Percentiles rank a stretch among this genome's conserved stretches.
These are phyloP conservation scores for Slavum lentiscoides DNA, from an alignment of 2,888 invertebrate species.

Conservation along the genomic window DNA sequence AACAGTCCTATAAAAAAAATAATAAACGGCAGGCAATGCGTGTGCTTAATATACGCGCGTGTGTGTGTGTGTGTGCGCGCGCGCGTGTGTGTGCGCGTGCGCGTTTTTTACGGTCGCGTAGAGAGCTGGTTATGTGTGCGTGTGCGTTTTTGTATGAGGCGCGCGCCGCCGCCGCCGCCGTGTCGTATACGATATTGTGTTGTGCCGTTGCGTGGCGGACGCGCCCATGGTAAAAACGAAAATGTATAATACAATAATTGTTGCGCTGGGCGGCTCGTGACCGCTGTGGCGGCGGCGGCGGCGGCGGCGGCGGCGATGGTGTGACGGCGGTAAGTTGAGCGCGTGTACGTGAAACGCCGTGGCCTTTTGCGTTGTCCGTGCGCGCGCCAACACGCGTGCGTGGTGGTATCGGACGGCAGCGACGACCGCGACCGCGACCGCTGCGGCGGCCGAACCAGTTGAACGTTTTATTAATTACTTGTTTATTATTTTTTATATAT, in stretches of 20 bases:
- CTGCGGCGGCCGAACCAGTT: background rate
- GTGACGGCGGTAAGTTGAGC: too few relatives aligned
- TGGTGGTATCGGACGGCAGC: too few relatives aligned
- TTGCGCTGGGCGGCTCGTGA: conserved; percentile 46
- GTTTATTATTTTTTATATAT: too few relatives aligned
- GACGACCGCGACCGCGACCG: background rate
- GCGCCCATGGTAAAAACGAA: conserved; percentile 19
- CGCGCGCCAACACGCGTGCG: too few relatives aligned
- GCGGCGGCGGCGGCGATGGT: too few relatives aligned
- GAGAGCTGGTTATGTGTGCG: background rate
- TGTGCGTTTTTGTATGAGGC: background rate
- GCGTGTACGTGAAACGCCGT: too few relatives aligned
- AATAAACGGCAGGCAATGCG: background rate
- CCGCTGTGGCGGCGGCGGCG: background rate
- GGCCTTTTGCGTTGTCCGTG: too few relatives aligned
- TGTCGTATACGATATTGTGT: conserved; percentile 6
- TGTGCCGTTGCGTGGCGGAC: background rate
- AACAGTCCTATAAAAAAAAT: too few relatives aligned
- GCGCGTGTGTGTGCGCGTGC: too few relatives aligned
- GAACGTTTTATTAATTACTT: too few relatives aligned
- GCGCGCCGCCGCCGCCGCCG: background rate
- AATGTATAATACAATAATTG: conserved; percentile 49
- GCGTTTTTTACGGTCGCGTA: background rate
- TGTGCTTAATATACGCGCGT: background rate
- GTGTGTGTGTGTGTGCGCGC: background rate